phyloP scores from a whole-genome alignment of 2,797 vertebrate species.

The Acridotheres tristis region DNA sequence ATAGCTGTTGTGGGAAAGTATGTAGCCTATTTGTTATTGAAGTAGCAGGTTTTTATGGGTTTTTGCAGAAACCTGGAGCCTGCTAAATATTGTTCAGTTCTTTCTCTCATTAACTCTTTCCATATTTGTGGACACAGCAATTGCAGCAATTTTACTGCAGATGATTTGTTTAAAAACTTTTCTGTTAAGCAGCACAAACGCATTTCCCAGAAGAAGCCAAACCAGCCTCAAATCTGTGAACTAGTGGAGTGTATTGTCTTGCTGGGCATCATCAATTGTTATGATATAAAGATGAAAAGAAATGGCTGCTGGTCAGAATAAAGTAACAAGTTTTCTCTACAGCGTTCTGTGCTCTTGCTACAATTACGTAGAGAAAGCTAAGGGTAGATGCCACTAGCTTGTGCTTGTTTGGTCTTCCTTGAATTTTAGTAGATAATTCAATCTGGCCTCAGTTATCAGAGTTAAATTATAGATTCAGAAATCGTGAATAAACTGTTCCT shows the following conservation, averaged over 20 bases:
- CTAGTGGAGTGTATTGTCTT: not conserved
- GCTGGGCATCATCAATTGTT: not conserved
- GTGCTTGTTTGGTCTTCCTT: not conserved
- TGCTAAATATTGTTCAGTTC: not conserved
- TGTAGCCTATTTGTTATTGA: not conserved
- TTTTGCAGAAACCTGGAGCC: not conserved
- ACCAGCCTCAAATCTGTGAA: not conserved
- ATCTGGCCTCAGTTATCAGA: not conserved
- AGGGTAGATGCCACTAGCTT: not conserved
- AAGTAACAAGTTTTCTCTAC: not conserved
- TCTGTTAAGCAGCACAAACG: not conserved
- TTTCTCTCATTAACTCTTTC: not conserved
- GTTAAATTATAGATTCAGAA: not conserved
- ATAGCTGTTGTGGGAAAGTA: not conserved
- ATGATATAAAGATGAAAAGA: not conserved
- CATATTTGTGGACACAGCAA: not conserved
- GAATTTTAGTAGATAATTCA: not conserved
- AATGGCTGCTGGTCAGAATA: not conserved
- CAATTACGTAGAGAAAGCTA: not conserved
- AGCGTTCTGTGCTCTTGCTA: not conserved
- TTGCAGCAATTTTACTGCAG: not conserved
- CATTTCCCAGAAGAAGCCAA: not conserved
- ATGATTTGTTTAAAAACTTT: not conserved
- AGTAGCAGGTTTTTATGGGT: not conserved
- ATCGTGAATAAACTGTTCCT: not conserved